phyloP scores from a whole-genome alignment of 2,797 vertebrate genomes.

The Cuniculus paca region DNA sequence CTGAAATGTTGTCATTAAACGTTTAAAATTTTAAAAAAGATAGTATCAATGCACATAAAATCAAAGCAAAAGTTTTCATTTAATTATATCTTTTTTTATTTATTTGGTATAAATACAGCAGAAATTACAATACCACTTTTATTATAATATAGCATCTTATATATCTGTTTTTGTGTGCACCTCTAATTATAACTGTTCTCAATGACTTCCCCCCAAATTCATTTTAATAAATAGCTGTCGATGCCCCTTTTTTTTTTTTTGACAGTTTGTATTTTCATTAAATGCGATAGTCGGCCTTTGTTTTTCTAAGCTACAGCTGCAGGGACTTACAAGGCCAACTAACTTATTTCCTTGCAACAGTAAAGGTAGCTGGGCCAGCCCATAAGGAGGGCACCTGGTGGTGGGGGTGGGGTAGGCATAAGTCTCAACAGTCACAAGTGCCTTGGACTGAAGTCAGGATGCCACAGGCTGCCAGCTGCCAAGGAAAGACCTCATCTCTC shows the following conservation, averaged over 20 bases:
- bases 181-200: slow-evolving; percentile 40
- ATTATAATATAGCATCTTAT: background rate
- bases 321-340: background rate
- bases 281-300: background rate
- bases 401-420: background rate
- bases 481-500: background rate
- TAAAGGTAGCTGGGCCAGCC: background rate
- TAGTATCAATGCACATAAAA: background rate
- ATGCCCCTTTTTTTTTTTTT: background rate
- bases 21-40: background rate
- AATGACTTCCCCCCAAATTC: background rate
- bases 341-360: background rate
- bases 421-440: background rate
- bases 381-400: background rate
- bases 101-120: background rate
- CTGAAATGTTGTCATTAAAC: slow-evolving; percentile 23
- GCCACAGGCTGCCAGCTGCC: background rate
- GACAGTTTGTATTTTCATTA: too few relatives aligned
- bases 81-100: background rate
- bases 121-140: background rate
- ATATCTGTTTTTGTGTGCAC: background rate
- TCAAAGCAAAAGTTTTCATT: background rate
- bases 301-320: background rate
- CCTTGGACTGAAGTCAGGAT: background rate
- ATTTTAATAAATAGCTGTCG: background rate